phyloP scores from a whole-genome alignment of 2,113 vertebrate genomes.

The Poeciliopsis turrubarensis region DNA sequence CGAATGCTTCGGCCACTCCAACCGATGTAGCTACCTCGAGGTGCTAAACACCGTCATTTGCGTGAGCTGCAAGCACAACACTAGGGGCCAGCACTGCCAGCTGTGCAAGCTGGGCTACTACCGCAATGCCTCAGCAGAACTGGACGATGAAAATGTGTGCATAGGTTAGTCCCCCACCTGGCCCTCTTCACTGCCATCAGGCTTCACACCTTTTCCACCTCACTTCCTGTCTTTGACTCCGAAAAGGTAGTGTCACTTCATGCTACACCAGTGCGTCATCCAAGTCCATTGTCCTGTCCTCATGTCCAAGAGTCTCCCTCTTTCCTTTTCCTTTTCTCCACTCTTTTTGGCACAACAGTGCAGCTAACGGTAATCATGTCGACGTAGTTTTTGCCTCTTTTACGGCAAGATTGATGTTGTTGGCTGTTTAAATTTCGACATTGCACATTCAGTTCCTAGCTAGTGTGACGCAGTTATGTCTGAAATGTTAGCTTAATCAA shows the following conservation, averaged over 20 bases:
- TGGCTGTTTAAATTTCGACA: no score
- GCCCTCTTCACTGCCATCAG: slow-evolving; percentile 52
- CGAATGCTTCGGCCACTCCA: slow-evolving; percentile 99
- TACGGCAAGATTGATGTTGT: background rate
- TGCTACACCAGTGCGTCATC: slow-evolving; percentile 12
- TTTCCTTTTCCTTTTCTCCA: slow-evolving; percentile 27
- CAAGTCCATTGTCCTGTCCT: slow-evolving; percentile 17
- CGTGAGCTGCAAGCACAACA: slow-evolving; percentile 99
- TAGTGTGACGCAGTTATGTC: background rate
- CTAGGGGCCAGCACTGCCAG: slow-evolving; percentile 99
- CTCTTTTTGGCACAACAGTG: background rate
- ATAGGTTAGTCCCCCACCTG: slow-evolving; percentile 92
- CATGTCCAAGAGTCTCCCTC: slow-evolving; percentile 35
- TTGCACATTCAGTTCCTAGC: background rate
- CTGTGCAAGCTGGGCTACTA: slow-evolving; percentile 99
- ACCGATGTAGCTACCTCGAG: slow-evolving; percentile 99
- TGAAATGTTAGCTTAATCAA: background rate
- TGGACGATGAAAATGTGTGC: slow-evolving; percentile 99
- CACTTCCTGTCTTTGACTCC: slow-evolving; percentile 48
- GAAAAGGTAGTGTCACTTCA: slow-evolving; percentile 38
- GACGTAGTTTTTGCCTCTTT: background rate
- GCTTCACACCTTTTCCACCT: slow-evolving; percentile 45
- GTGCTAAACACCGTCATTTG: slow-evolving; percentile 99
- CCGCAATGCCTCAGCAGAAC: slow-evolving; percentile 97
- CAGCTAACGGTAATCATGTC: background rate